Evolutionary conservation across 2,888 invertebrate species (phyloP).

Genomic region (Erebia epiphron): DNA sequence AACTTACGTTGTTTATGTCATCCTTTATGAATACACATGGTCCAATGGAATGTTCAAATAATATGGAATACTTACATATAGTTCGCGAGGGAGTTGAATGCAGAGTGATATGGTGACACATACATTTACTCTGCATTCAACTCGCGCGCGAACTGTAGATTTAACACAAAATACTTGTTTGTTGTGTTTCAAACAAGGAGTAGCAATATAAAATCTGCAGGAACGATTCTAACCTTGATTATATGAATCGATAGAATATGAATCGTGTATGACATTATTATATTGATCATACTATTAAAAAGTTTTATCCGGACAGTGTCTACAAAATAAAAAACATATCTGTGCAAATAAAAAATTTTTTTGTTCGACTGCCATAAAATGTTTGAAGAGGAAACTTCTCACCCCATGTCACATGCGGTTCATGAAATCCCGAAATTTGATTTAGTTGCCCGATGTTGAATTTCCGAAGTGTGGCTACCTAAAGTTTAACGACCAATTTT

Average conservation of each 20-base stretch:
- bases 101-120: too few species aligned
- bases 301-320: neutral
- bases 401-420: constrained; percentile 13
- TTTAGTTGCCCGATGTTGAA: neutral
- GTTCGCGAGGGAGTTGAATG: too few species aligned
- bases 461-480: neutral
- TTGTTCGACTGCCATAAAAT: constrained; percentile 1
- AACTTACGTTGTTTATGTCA: too few species aligned
- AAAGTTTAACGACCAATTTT: neutral
- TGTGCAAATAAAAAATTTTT: constrained; percentile 28
- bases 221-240: neutral
- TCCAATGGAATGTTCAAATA: too few species aligned
- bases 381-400: constrained; percentile 18
- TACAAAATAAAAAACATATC: constrained; percentile 14
- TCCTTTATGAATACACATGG: too few species aligned
- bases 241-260: neutral
- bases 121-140: too few species aligned
- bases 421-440: constrained; percentile 18
- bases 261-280: neutral
- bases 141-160: too few species aligned
- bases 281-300: neutral
- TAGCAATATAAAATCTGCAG: neutral
- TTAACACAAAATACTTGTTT: too few species aligned
- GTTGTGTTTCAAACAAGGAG: neutral
- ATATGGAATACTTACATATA: too few species aligned